Percentiles rank a stretch among this genome's conserved stretches.
Evolutionary conservation across 2,888 invertebrate genomes (phyloP).

Genomic region (Melipona bicolor): DNA sequence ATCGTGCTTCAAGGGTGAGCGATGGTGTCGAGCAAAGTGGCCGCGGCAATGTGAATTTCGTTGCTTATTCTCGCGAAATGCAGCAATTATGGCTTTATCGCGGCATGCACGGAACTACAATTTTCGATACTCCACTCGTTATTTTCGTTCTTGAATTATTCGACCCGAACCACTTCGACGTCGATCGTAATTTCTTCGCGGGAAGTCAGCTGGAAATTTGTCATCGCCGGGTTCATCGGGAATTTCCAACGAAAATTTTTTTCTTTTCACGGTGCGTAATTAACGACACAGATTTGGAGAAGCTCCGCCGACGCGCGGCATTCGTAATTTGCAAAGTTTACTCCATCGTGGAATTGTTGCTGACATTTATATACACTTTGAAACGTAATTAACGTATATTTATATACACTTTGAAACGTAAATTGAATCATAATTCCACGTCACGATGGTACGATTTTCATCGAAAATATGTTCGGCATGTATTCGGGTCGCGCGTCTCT

Average conservation of each 20-base stretch:
- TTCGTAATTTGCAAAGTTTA: neutral
- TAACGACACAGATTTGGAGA: neutral
- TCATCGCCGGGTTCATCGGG: neutral
- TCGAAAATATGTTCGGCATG: neutral
- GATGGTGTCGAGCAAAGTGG: slow-evolving; percentile 48
- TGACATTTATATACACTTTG: neutral
- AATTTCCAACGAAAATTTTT: neutral
- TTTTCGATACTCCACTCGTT: slow-evolving; percentile 28
- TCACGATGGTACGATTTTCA: neutral
- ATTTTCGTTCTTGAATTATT: slow-evolving; percentile 16
- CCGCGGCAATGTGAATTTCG: slow-evolving; percentile 58
- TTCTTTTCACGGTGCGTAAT: neutral
- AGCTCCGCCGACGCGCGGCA: neutral
- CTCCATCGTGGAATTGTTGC: neutral
- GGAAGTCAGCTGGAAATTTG: slow-evolving; percentile 18
- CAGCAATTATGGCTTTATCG: slow-evolving; percentile 62
- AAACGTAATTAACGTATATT: neutral
- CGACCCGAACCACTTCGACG: neutral
- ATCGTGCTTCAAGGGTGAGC: slow-evolving; percentile 3
- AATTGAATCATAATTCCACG: neutral
- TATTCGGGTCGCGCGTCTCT: neutral
- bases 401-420: neutral
- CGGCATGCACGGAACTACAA: slow-evolving; percentile 48
- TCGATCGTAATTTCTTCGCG: slow-evolving; percentile 14
- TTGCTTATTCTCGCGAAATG: slow-evolving; percentile 56